Conservation (phyloP, 2,113 vertebrate species). For the Salvelinus fontinalis region DNA sequence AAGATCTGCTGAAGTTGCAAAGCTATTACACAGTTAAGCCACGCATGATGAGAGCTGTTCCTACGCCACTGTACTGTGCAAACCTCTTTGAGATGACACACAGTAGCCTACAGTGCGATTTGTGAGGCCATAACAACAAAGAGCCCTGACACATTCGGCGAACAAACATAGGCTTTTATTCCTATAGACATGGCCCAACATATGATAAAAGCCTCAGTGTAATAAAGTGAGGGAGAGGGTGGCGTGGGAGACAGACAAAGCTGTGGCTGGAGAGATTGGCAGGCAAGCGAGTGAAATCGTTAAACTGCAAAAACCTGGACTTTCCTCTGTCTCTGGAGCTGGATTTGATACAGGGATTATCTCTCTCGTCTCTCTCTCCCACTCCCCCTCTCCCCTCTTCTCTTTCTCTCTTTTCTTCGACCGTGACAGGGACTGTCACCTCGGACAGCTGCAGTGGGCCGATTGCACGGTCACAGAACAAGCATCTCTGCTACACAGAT, state of each 20-base stretch:
- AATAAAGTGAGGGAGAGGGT: neutral
- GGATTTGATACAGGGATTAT: conserved; percentile 67
- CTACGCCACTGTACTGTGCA: neutral
- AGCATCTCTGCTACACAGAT: conserved; percentile 63
- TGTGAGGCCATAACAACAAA: neutral
- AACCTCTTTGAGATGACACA: neutral
- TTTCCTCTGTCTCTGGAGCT: conserved; percentile 39
- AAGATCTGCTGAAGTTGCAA: neutral
- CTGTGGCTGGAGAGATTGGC: conserved; percentile 14
- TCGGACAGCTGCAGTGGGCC: conserved; percentile 57
- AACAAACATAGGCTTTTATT: neutral
- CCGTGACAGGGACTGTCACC: conserved; percentile 63
- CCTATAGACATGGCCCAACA: neutral
- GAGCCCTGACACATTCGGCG: neutral
- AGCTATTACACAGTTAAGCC: neutral
- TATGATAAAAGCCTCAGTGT: neutral
- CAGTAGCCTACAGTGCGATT: neutral
- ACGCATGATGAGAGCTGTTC: neutral
- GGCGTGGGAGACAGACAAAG: neutral
- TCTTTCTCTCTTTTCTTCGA: conserved; percentile 55
- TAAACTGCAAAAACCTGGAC: conserved; percentile 36
- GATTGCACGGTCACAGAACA: conserved; percentile 58
- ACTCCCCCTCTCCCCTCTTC: neutral
- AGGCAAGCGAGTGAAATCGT: conserved; percentile 15
- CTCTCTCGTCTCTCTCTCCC: neutral